These are phyloP conservation scores for Erpobdella octoculata DNA, from an alignment of 2,888 invertebrate genomes.

Conservation along the genomic window DNA sequence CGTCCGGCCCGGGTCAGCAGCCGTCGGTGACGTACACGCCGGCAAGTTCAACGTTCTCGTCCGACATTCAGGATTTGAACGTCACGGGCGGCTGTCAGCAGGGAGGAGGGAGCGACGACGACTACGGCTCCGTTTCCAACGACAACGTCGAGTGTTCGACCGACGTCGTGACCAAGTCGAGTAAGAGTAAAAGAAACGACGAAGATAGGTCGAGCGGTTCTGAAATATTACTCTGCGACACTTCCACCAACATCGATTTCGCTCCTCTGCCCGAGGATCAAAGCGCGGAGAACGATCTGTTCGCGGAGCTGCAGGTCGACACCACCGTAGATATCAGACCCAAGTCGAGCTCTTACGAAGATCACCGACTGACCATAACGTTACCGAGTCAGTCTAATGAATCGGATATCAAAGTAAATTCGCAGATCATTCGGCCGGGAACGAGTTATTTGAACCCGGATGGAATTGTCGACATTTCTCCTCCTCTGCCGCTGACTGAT, in stretches of 20 bases:
- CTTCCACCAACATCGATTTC: constrained; percentile 18
- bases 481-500: constrained; percentile 14
- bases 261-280: neutral
- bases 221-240: constrained; percentile 18
- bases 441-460: constrained; percentile 18
- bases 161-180: constrained; percentile 4
- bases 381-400: neutral
- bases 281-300: constrained; percentile 12
- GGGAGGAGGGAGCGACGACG: neutral
- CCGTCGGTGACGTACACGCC: neutral
- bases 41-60: constrained; percentile 13
- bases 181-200: neutral
- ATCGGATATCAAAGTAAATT: neutral
- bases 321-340: constrained; percentile 11
- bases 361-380: constrained; percentile 4
- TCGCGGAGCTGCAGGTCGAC: constrained; percentile 24
- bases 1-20: neutral
- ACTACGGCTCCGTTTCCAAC: constrained; percentile 17
- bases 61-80: constrained; percentile 26
- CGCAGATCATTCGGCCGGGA: neutral
- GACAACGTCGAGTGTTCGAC: constrained; percentile 22
- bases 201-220: constrained; percentile 15
- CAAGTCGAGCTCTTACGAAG: constrained; percentile 14
- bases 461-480: constrained; percentile 21
- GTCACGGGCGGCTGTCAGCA: constrained; percentile 14